These are phyloP conservation scores for Trinorchestia longiramus DNA, from an alignment of 1,140 invertebrate genomes.

Conservation along the genomic window DNA sequence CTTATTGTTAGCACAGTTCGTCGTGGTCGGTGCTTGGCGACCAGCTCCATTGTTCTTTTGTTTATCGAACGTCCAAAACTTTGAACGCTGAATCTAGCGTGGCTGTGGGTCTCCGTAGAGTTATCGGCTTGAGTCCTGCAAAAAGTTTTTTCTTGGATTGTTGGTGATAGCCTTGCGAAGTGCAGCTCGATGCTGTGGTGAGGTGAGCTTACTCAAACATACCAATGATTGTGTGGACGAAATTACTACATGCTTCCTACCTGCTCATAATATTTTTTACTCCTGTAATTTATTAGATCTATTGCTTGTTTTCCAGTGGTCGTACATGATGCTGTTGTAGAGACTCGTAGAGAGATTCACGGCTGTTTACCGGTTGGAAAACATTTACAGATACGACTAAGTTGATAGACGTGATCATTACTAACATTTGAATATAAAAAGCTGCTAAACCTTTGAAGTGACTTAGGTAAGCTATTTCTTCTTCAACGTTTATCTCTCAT, in stretches of 20 bases:
- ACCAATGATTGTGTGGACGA: neutral
- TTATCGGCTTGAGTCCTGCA: neutral
- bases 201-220: neutral
- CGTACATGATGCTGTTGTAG: too few relatives aligned
- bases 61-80: neutral
- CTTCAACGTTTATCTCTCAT: neutral
- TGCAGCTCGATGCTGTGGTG: neutral
- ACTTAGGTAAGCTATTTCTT: too few relatives aligned
- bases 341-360: too few relatives aligned
- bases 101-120: neutral
- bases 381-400: too few relatives aligned
- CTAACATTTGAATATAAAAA: too few relatives aligned
- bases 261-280: too few relatives aligned
- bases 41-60: constrained; percentile 6
- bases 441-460: too few relatives aligned
- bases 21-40: neutral
- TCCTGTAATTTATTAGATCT: too few relatives aligned
- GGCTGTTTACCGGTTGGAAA: too few relatives aligned
- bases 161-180: neutral
- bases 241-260: too few relatives aligned
- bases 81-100: neutral
- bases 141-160: neutral
- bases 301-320: too few relatives aligned
- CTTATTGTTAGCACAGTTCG: neutral
- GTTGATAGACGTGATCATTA: too few relatives aligned